A percentile compares a stretch with the other conserved stretches of the same genome.
Conservation (phyloP, 2,113 vertebrate species). For the Daboia siamensis region DNA sequence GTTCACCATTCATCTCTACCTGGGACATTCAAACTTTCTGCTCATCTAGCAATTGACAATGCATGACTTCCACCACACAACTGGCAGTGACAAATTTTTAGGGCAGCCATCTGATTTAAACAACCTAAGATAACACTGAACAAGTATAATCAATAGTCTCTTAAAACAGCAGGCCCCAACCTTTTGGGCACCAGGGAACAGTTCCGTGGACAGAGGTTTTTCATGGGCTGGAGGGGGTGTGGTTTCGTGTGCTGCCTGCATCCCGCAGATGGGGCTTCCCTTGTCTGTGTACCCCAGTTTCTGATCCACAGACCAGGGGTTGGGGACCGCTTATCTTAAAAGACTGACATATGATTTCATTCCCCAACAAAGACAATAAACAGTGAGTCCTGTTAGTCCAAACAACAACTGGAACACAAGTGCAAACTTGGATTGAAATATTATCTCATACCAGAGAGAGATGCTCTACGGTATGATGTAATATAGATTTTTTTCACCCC, state of each 20-base stretch:
- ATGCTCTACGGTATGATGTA: not conserved
- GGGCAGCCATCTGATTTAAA: not conserved
- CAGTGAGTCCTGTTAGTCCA: not conserved
- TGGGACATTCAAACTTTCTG: not conserved
- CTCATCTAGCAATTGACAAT: too few species aligned
- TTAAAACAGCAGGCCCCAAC: not conserved
- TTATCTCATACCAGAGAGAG: not conserved
- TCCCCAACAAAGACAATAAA: not conserved
- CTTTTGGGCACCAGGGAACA: too few species aligned
- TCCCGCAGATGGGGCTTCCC: too few species aligned
- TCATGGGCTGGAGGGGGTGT: too few species aligned
- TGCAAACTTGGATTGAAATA: not conserved
- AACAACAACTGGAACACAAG: not conserved
- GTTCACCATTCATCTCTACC: not conserved
- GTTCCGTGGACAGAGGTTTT: too few species aligned
- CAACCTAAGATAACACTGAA: not conserved
- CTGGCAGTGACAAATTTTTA: slow-evolving; percentile 36
- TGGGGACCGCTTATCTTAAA: not conserved
- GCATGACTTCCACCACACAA: not conserved
- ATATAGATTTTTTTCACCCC: not conserved
- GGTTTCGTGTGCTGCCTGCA: too few species aligned
- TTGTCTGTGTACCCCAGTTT: too few species aligned
- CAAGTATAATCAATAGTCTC: slow-evolving; percentile 38
- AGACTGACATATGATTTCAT: slow-evolving; percentile 22
- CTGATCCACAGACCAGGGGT: too few species aligned